Evolutionary conservation across 2,888 invertebrate species (phyloP), one percentile per base, ranked within the genome.

Genomic region (Diaphora mendica): DNA sequence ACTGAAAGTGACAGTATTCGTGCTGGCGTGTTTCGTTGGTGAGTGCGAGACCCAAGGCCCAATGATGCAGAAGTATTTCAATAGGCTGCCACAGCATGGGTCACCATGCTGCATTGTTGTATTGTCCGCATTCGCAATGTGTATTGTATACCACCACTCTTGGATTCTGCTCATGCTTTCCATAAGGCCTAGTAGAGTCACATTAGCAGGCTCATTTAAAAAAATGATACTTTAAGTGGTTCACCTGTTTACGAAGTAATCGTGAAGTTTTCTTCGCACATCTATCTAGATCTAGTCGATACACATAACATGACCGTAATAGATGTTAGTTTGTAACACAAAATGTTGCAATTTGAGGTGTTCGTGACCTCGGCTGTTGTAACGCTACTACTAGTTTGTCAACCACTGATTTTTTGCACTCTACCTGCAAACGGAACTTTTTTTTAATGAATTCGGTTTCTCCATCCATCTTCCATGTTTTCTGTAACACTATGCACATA

Each of bases 301-400:
- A 59, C 55, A 13, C 55, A 59, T 13, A 59, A 26, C 55, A 26
- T n/a, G 26, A 26, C 26, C 26, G 26, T 59, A 59, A 26, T 59
- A 15, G 13, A 59, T 26, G 26, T 26, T 59, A 13, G 59, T 26
- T 59, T 59, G 26, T 59, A 59, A 55, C 55, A 55, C n/a, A 55
- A 20, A 66, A 26, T 20, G 51, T 71, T 66, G 66, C 65, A 71
- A 71, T 65, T 71, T 23, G 51, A 59, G 39, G 59, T 66, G 55
- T 39, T 71, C n/a, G 55, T 48, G 69, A 69, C 69, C 55, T 77
- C 66, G 77, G n/a, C 59, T 71, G 17, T 71, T 71, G 71, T 44
- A 59, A 71, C 64, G 11, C 17, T 44, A 8, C 55, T 26, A 68
- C 68, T 35, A 59, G 66, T 48, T 64, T 48, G 20, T 35, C 48